These are phyloP conservation scores for Musca domestica DNA, from an alignment of 1,140 invertebrate species.

Conservation along the genomic window DNA sequence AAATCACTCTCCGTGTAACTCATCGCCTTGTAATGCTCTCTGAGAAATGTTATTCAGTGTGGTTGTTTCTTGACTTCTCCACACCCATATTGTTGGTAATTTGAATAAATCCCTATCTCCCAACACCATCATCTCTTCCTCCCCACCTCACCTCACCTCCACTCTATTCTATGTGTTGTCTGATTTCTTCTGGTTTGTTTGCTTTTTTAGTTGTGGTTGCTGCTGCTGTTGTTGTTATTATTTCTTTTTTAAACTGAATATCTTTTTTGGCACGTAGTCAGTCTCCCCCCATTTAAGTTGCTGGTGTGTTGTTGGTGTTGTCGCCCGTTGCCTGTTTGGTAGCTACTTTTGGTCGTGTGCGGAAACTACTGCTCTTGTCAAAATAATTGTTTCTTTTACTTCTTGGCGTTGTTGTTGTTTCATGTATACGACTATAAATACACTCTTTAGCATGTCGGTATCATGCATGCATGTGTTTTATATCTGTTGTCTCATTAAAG, in stretches of 20 bases:
- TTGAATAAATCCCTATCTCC: neutral
- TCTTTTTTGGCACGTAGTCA: neutral
- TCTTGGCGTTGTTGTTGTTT: too few species aligned
- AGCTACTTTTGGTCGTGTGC: slow-evolving; percentile 8
- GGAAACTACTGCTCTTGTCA: neutral
- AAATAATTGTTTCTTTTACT: too few species aligned
- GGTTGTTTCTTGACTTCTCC: neutral
- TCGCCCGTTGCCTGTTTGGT: neutral
- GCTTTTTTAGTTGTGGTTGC: too few species aligned
- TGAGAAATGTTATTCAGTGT: neutral
- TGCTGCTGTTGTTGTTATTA: neutral
- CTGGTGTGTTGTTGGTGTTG: neutral
- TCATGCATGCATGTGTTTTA: too few species aligned
- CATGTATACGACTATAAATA: too few species aligned
- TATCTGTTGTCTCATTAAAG: too few species aligned
- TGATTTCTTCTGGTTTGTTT: neutral
- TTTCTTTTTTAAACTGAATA: neutral
- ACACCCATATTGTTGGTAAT: neutral
- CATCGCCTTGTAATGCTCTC: neutral
- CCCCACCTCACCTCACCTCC: too few species aligned
- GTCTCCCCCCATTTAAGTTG: neutral
- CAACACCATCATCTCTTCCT: neutral
- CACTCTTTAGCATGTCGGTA: too few species aligned
- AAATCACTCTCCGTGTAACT: too few species aligned
- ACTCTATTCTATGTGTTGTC: too few species aligned